phyloP scores from a whole-genome alignment of 2,888 invertebrate genomes.

The Parnassius mnemosyne region DNA sequence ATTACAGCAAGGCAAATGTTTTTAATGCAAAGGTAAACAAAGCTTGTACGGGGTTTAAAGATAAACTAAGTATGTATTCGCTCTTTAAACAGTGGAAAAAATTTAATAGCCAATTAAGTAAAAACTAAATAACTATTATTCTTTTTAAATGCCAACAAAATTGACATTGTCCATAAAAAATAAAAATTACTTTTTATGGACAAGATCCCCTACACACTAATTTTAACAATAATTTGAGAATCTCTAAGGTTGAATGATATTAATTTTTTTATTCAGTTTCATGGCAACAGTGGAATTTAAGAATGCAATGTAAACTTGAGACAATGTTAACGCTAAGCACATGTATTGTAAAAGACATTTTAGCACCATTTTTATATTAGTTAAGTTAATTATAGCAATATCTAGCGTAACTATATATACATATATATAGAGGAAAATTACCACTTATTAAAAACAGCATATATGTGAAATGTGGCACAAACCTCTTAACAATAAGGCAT shows the following conservation, averaged over 20 bases:
- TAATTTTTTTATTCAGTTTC: constrained; percentile 2
- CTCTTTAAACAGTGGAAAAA: too few relatives aligned
- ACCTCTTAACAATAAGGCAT: constrained; percentile 9
- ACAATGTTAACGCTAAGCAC: constrained; percentile 4
- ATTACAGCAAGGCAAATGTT: constrained; percentile 54
- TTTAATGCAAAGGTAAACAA: constrained; percentile 41
- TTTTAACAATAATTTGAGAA: not conserved
- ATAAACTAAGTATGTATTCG: not conserved
- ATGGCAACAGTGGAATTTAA: constrained; percentile 16
- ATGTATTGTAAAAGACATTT: constrained; percentile 10
- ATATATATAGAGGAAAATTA: constrained; percentile 7
- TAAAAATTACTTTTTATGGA: not conserved
- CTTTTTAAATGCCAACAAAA: not conserved
- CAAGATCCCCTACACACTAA: not conserved
- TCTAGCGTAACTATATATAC: constrained; percentile 16
- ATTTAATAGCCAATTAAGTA: not conserved
- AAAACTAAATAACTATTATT: not conserved
- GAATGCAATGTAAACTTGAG: not conserved
- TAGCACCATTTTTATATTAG: constrained; percentile 21
- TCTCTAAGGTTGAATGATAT: not conserved
- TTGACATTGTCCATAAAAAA: not conserved
- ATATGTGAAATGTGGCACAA: constrained; percentile 8
- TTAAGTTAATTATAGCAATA: constrained; percentile 6
- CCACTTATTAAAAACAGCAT: constrained; percentile 6
- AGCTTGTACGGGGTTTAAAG: constrained; percentile 27